Evolutionary conservation across 2,888 invertebrate species (phyloP), one percentile per base, ranked within the genome.

Genomic region (Phoronis australis): DNA sequence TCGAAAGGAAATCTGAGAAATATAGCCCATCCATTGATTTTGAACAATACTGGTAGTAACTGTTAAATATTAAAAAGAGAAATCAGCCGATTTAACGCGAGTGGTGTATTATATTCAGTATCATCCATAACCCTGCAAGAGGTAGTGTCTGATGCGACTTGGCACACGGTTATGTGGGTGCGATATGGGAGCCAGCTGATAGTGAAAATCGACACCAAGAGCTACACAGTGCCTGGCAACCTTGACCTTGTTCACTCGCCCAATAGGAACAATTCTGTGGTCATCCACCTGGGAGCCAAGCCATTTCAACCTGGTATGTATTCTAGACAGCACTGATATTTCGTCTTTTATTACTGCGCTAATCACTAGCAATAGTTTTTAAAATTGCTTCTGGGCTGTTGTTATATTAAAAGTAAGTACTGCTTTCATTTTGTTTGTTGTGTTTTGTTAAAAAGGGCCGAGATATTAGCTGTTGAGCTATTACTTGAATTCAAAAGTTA

Each of bases 151-250:
- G 67, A 70, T 56, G 70, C 61, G 3, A 27, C 37, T 0, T 71
- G 70, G 70, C 69, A 71, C 52, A 37, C 40, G 25, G 56, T 70
- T 1, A 18, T 39, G 18, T 66, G 66, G 65, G 38, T 46, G 12
- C 55, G 60, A 47, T 44, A 46, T 31, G 49, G 48, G 26, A 46
- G 37, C 23, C 26, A 49, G 24, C 45, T 63, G 18, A 48, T 42
- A 9, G 47, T 65, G 22, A 48, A 42, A 12, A 39, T 59, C 12
- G 62, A 59, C 37, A 48, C 49, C 21, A 50, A 39, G 27, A 50
- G 55, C 31, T 22, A 53, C 35, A 48, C 48, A 20, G 47, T 66
- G 18, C 37, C 37, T 12, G 52, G 55, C 23, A 45, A 50, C 12
- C 60, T 67, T 47, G 49, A 61, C 54, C 64, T 12, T 61, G 4